Evolutionary conservation across 2,888 invertebrate genomes (phyloP).

Genomic region (Urechis unicinctus): DNA sequence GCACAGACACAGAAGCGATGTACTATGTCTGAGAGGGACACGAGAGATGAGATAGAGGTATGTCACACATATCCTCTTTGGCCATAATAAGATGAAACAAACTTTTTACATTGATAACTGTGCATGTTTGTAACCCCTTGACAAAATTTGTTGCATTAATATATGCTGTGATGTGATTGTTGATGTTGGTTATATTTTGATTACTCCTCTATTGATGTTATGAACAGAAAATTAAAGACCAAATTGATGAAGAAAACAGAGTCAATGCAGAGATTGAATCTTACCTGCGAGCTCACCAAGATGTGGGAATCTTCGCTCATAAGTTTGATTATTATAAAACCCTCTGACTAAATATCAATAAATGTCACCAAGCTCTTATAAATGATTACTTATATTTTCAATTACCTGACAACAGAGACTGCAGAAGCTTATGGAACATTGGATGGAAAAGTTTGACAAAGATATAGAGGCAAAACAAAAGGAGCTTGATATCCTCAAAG

Average conservation of each 20-base stretch:
- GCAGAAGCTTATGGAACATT: slow-evolving; percentile 44
- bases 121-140: too few species aligned
- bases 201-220: slow-evolving; percentile 1
- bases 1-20: slow-evolving; percentile 46
- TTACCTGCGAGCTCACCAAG: slow-evolving; percentile 41
- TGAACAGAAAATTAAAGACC: slow-evolving; percentile 33
- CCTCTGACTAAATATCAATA: too few species aligned
- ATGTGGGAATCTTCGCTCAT: too few species aligned
- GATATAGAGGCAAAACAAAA: slow-evolving; percentile 48
- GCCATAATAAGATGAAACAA: too few species aligned
- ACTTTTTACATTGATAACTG: too few species aligned
- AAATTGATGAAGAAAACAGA: slow-evolving; percentile 47
- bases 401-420: slow-evolving; percentile 27
- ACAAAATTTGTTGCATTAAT: background rate
- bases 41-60: slow-evolving; percentile 12
- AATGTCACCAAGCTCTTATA: background rate
- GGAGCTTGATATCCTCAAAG: slow-evolving; percentile 47
- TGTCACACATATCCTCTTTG: too few species aligned
- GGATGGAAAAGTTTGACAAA: slow-evolving; percentile 49
- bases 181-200: background rate
- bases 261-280: slow-evolving; percentile 47
- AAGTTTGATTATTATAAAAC: too few species aligned
- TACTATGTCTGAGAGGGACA: slow-evolving; percentile 15
- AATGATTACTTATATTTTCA: background rate
- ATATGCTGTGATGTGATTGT: background rate